Base-by-base conservation (phyloP, 2,888 invertebrate species). In the Caenorhabditis sinica region DNA sequence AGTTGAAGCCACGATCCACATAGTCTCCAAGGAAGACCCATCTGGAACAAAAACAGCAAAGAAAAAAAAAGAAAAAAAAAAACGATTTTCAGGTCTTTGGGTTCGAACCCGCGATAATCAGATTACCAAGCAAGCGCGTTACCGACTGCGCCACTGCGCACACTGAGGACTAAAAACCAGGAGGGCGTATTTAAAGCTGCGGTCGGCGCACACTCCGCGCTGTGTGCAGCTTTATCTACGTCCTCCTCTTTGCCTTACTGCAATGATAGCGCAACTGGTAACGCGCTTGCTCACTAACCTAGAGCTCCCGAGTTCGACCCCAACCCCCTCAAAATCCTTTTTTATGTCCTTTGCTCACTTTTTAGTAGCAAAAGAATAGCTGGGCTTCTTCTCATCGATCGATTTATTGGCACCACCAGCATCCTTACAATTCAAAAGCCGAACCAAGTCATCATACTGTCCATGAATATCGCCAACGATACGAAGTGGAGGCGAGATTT, bases 1-100 rank as follows among this genome's bases (percentile, higher is more conserved):
- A 86, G 28, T 72, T 45, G 15, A 20, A 33, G 20, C 86, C 86
- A 0, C 86, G 80, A 74, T 86, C 86, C 8, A 86, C 73, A 45
- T 77, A 86, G 51, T 86, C 86, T 0, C 86, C 86, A 5, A 86
- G 77, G 45, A 86, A 86, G 11, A 86, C 76, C 76, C 76, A 76
- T 76, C 76, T 76, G 66, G 5, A 65, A n/a, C n/a, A n/a, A n/a
- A n/a, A n/a, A n/a, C n/a, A n/a, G n/a, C n/a, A n/a, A n/a, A n/a
- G n/a, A n/a, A n/a, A n/a, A n/a, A n/a, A n/a, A n/a, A n/a, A n/a
- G n/a, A n/a, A n/a, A n/a, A n/a, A n/a, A n/a, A n/a, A n/a, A n/a
- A n/a, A n/a, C n/a, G n/a, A n/a, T n/a, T n/a, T n/a, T n/a, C n/a
- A n/a, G n/a, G n/a, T n/a, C n/a, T n/a, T n/a, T n/a, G n/a, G n/a